Percentiles rank a stretch among this genome's conserved stretches.
Evolutionary conservation across 2,888 invertebrate genomes (phyloP).

Genomic region (Zaprionus bogoriensis): DNA sequence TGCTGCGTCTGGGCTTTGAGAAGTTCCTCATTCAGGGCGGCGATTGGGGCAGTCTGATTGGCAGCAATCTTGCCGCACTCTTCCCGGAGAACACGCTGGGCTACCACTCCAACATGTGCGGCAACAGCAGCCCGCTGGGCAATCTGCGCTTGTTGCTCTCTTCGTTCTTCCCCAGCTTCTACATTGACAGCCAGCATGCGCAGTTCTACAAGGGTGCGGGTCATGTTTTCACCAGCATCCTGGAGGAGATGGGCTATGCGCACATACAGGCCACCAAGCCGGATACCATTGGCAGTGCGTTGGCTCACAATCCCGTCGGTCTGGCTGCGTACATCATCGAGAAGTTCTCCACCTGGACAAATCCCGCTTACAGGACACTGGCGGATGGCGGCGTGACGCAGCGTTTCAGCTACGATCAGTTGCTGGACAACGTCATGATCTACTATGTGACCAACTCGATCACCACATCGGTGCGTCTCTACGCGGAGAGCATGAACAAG

Average conservation of each 20-base stretch:
- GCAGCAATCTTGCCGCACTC: slow-evolving; percentile 85
- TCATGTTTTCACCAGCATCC: slow-evolving; percentile 45
- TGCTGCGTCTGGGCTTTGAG: slow-evolving; percentile 86
- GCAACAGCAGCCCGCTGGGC: slow-evolving; percentile 73
- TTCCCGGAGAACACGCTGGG: slow-evolving; percentile 86
- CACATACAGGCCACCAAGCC: slow-evolving; percentile 94
- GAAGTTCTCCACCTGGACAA: slow-evolving; percentile 91
- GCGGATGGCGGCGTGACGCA: slow-evolving; percentile 87
- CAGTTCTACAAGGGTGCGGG: slow-evolving; percentile 83
- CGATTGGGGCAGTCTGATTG: slow-evolving; percentile 91
- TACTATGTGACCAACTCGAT: slow-evolving; percentile 90
- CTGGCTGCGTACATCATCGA: slow-evolving; percentile 95
- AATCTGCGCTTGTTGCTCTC: slow-evolving; percentile 83
- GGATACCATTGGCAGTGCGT: slow-evolving; percentile 89
- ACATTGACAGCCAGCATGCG: slow-evolving; percentile 84
- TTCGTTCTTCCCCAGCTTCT: slow-evolving; percentile 84
- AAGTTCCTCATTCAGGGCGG: slow-evolving; percentile 89
- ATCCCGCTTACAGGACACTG: slow-evolving; percentile 83
- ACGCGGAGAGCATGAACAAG: slow-evolving; percentile 85
- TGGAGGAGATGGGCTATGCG: slow-evolving; percentile 85
- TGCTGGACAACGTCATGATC: slow-evolving; percentile 90
- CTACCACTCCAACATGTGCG: slow-evolving; percentile 87
- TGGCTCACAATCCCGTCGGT: slow-evolving; percentile 87
- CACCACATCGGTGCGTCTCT: slow-evolving; percentile 88
- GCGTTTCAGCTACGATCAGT: slow-evolving; percentile 84